A percentile compares a stretch with the other conserved stretches of the same genome.
These are phyloP conservation scores for Arctocebus calabarensis DNA, from an alignment of 2,797 vertebrate species.

Conservation along the genomic window DNA sequence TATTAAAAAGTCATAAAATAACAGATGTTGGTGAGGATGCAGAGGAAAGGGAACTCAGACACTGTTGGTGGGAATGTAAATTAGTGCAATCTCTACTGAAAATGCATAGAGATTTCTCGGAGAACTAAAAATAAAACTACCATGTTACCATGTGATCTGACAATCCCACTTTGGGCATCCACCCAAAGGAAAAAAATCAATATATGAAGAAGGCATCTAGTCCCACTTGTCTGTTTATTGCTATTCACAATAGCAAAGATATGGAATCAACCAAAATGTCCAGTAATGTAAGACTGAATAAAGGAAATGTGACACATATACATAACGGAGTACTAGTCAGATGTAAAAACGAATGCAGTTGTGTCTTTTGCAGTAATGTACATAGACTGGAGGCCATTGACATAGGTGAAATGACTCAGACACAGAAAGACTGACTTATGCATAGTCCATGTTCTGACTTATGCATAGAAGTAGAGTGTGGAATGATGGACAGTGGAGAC, in stretches of 20 bases:
- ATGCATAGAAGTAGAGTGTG: not conserved
- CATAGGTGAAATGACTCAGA: not conserved
- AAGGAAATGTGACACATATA: not conserved
- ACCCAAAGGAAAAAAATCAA: not conserved
- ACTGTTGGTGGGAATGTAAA: not conserved
- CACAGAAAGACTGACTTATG: not conserved
- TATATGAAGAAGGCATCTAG: not conserved
- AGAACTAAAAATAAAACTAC: not conserved
- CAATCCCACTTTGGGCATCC: not conserved
- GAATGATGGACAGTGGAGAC: not conserved
- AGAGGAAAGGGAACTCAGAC: not conserved
- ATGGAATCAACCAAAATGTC: not conserved
- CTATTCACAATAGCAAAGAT: not conserved
- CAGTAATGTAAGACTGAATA: not conserved
- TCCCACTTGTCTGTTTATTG: not conserved
- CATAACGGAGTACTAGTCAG: not conserved
- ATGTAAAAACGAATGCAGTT: not conserved
- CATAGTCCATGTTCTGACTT: not conserved
- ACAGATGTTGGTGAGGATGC: not conserved
- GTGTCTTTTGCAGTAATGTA: not conserved
- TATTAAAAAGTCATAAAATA: not conserved
- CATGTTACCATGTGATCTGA: not conserved
- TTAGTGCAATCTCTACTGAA: not conserved
- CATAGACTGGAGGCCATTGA: not conserved
- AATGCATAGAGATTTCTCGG: not conserved